A percentile compares a stretch with the other conserved stretches of the same genome.
Conservation (phyloP, 2,797 vertebrate species). For the Morus bassanus region DNA sequence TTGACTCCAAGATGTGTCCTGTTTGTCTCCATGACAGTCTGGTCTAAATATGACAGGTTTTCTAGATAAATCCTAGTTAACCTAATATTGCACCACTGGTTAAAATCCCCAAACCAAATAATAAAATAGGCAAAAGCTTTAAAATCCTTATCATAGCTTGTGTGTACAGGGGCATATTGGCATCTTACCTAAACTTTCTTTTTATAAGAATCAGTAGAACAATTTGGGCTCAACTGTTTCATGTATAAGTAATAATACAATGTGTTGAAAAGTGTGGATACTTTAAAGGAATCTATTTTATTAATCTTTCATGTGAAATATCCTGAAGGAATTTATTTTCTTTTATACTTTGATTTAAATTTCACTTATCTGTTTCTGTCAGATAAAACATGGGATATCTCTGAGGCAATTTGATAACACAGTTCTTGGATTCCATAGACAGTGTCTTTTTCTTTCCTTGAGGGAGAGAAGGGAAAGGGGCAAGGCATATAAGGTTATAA, state of each 20-base stretch:
- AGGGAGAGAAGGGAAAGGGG: background rate
- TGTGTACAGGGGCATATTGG: background rate
- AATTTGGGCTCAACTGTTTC: background rate
- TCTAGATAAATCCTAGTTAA: background rate
- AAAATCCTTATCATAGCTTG: accelerated
- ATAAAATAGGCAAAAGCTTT: background rate
- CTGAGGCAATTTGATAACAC: background rate
- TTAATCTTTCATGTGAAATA: background rate
- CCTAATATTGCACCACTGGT: background rate
- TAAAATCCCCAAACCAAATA: background rate
- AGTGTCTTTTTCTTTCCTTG: background rate
- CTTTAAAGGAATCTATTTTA: background rate
- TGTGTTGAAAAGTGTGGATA: background rate
- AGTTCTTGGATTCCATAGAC: background rate
- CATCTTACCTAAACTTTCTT: too few species aligned
- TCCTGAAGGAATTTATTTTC: background rate
- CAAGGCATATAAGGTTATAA: background rate
- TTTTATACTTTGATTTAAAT: background rate
- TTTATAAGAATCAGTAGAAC: too few species aligned
- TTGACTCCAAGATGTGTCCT: background rate
- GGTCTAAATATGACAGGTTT: background rate
- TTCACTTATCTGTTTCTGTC: background rate
- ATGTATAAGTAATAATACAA: accelerated
- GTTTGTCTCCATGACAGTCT: background rate
- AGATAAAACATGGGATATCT: background rate